Evolutionary conservation across 35 echinoderm and acorn worm species (phyloP).

Genomic region (Hemicentrotus pulcherrimus): DNA sequence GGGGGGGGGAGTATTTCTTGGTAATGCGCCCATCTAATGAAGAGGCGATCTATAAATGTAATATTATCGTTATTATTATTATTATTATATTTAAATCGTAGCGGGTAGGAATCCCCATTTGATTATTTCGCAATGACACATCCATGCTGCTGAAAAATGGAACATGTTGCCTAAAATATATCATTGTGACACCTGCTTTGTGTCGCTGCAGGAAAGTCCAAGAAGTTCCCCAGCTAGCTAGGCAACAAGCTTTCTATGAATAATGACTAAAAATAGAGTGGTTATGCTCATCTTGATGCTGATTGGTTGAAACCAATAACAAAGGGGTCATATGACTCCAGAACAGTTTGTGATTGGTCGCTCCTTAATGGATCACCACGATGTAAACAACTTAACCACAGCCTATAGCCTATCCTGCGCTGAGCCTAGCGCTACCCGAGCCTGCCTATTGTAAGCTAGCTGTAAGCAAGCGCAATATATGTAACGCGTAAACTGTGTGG

Average conservation of each 20-base stretch:
- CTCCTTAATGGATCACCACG: not conserved
- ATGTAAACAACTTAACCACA: not conserved
- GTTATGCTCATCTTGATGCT: not conserved
- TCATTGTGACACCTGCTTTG: not conserved
- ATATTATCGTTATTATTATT: no score
- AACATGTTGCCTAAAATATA: no score
- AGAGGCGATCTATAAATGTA: no score
- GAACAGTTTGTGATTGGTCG: not conserved
- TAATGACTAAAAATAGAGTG: constrained; percentile 36
- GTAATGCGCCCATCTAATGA: no score
- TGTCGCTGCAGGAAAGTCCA: not conserved
- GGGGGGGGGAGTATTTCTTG: no score
- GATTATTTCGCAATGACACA: no score
- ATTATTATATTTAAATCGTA: no score
- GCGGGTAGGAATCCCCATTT: no score
- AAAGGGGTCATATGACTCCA: constrained; percentile 25
- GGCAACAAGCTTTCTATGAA: constrained; percentile 2
- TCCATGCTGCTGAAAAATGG: no score
- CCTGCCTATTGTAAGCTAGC: not conserved
- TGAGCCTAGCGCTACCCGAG: not conserved
- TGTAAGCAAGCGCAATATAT: not conserved
- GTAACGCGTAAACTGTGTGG: not conserved
- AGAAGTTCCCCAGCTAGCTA: not conserved
- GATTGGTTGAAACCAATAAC: not conserved
- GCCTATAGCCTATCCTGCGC: not conserved